Conservation (phyloP, 2,113 vertebrate species). For the Euleptes europaea region DNA sequence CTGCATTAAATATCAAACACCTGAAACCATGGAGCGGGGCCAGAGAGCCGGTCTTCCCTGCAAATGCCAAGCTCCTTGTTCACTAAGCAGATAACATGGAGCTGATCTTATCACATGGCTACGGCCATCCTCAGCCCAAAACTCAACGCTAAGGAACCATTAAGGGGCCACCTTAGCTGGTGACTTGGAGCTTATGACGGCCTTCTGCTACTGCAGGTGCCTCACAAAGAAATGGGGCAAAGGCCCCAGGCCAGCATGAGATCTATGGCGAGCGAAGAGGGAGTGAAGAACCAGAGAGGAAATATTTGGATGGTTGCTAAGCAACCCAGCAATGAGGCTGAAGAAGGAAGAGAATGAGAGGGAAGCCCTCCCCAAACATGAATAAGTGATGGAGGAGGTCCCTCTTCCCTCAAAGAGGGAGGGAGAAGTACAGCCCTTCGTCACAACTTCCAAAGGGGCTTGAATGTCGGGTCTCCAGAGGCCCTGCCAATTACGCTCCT, state of each 20-base stretch:
- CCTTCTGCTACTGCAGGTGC: neutral
- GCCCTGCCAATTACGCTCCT: neutral
- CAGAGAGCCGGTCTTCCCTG: neutral
- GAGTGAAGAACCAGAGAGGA: neutral
- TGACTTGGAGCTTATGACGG: neutral
- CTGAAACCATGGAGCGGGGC: neutral
- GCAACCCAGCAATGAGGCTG: neutral
- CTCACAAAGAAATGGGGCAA: neutral
- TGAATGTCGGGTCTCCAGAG: no score
- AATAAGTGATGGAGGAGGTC: neutral
- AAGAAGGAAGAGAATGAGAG: neutral
- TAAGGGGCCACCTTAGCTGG: neutral
- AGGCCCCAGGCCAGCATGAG: neutral
- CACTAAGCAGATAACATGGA: neutral
- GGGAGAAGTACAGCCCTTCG: neutral
- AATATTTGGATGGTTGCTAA: conserved; percentile 3
- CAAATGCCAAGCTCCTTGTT: neutral
- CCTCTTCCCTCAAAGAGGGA: neutral
- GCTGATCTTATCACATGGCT: neutral
- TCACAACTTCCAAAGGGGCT: neutral
- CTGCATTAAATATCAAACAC: neutral
- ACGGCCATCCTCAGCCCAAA: neutral
- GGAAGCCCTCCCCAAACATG: neutral
- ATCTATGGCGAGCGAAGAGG: neutral
- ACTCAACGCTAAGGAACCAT: neutral